Evolutionary conservation across 2,113 vertebrate genomes (phyloP).

Genomic region (Mormyrus iriodes): DNA sequence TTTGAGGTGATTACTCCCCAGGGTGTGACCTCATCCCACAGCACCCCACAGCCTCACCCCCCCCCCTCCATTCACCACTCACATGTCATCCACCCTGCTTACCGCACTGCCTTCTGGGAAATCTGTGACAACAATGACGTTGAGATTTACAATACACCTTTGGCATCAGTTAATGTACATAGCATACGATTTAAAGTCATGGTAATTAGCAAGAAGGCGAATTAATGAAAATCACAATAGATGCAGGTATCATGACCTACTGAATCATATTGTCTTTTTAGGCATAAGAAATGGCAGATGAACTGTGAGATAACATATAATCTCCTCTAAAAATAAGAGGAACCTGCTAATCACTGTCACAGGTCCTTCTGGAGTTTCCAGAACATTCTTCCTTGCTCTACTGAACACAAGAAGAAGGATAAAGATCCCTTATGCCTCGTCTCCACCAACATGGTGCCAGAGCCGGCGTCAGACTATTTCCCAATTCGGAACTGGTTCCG

Average conservation of each 20-base stretch:
- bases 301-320: background rate
- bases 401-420: background rate
- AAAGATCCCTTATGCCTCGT: background rate
- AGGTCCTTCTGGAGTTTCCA: background rate
- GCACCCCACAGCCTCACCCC: background rate
- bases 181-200: background rate
- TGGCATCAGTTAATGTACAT: background rate
- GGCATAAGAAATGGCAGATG: background rate
- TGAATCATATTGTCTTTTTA: background rate
- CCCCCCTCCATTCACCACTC: background rate
- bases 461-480: too few relatives aligned
- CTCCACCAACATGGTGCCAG: background rate
- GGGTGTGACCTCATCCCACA: background rate
- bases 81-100: background rate
- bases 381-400: background rate
- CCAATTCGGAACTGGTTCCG: background rate
- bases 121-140: background rate
- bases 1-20: background rate
- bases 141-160: background rate
- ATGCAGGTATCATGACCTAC: background rate
- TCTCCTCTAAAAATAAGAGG: background rate
- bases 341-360: background rate
- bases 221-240: background rate
- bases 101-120: background rate
- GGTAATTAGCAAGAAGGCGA: background rate